Conservation (phyloP, 2,797 vertebrate genomes). For the Sebastes matsubarae region DNA sequence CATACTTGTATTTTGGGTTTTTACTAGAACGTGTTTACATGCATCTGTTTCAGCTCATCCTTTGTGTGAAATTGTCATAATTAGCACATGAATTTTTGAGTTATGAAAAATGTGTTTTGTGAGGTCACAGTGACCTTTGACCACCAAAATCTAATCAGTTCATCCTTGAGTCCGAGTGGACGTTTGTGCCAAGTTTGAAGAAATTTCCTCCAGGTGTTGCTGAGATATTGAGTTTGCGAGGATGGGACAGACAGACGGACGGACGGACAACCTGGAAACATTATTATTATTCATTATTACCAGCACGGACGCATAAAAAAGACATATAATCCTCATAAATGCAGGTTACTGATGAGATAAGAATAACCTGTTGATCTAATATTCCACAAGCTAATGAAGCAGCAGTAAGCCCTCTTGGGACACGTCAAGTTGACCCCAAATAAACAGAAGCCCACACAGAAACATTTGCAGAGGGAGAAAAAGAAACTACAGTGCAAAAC, state of each 20-base stretch:
- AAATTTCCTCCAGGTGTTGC: not conserved
- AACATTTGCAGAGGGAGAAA: not conserved
- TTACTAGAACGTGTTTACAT: no score
- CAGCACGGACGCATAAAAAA: not conserved
- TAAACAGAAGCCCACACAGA: conserved; percentile 7
- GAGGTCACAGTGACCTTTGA: no score
- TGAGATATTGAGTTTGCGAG: not conserved
- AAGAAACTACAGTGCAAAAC: not conserved
- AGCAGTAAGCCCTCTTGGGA: not conserved
- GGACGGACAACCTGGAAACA: no score
- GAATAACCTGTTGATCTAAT: not conserved
- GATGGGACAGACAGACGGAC: not conserved
- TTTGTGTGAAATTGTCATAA: not conserved
- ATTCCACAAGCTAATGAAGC: not conserved
- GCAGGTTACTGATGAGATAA: not conserved
- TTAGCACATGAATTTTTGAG: not conserved
- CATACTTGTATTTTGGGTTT: no score
- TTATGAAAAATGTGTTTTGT: not conserved
- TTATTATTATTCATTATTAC: no score
- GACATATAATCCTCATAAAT: not conserved
- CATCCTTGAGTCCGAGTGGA: no score
- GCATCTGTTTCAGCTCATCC: not conserved
- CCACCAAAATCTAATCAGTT: no score
- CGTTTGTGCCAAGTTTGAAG: not conserved
- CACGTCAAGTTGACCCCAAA: conserved; percentile 17